Conservation (phyloP, 2,797 vertebrate species). For the Sebastes hubbsi region DNA sequence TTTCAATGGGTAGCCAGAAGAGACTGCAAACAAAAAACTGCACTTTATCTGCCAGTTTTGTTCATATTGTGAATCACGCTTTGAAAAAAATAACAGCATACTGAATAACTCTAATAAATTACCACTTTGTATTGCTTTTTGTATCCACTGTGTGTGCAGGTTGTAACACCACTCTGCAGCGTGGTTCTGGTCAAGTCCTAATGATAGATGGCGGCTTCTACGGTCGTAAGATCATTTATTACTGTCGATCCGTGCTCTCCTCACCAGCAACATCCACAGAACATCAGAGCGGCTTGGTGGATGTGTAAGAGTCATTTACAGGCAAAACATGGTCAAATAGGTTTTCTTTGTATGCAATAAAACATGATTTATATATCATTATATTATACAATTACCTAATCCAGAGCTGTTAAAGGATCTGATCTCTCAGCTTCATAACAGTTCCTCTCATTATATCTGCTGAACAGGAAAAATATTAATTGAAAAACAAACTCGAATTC, state of each 20-base stretch:
- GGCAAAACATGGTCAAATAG: slow-evolving; percentile 62
- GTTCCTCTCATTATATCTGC: neutral
- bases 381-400: no score
- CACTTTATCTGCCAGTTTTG: no score
- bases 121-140: neutral
- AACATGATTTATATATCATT: no score
- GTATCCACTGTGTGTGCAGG: slow-evolving; percentile 81
- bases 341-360: no score
- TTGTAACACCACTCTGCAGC: slow-evolving; percentile 82
- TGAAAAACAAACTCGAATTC: slow-evolving; percentile 14
- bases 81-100: neutral
- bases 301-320: slow-evolving; percentile 80
- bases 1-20: no score
- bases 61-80: no score
- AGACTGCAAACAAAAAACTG: no score
- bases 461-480: no score
- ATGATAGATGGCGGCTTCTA: slow-evolving; percentile 69
- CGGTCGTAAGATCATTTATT: no score
- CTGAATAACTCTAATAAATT: neutral
- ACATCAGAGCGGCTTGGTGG: slow-evolving; percentile 83
- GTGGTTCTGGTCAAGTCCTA: slow-evolving; percentile 86
- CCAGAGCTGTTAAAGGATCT: no score
- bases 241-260: neutral
- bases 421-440: neutral
- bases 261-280: slow-evolving; percentile 28